phyloP scores from a whole-genome alignment of 1,140 invertebrate species.

The Asobara japonica region DNA sequence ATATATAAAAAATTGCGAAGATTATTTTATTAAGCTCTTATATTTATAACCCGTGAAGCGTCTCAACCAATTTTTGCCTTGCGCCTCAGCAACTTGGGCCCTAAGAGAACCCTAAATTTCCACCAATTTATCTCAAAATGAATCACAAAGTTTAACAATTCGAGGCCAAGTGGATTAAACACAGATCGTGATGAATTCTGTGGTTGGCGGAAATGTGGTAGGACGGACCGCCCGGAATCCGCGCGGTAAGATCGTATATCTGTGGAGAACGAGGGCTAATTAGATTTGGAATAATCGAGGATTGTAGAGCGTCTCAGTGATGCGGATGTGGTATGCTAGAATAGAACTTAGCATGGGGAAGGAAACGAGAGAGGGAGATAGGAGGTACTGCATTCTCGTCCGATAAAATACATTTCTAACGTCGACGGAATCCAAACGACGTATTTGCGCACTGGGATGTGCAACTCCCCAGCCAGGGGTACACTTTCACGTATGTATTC shows the following conservation, averaged over 20 bases:
- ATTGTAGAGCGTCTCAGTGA: not conserved
- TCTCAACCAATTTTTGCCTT: not conserved
- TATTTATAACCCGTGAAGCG: no score
- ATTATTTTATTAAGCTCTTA: no score
- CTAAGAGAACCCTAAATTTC: not conserved
- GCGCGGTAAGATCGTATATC: slow-evolving; percentile 20
- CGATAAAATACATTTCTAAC: slow-evolving; percentile 54
- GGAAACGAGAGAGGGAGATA: not conserved
- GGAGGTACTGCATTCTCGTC: slow-evolving; percentile 20
- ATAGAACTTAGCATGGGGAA: not conserved
- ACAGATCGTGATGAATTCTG: not conserved
- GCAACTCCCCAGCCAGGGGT: slow-evolving; percentile 41
- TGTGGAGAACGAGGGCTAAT: not conserved
- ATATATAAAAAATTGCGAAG: no score
- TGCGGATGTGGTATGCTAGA: slow-evolving; percentile 6
- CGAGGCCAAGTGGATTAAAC: not conserved
- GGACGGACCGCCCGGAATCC: not conserved
- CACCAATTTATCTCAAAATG: not conserved
- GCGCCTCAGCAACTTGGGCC: slow-evolving; percentile 33
- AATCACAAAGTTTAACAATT: not conserved
- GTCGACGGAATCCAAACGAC: slow-evolving; percentile 56
- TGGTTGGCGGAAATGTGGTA: not conserved
- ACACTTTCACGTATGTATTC: slow-evolving; percentile 4
- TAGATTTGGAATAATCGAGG: slow-evolving; percentile 28
- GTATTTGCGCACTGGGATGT: slow-evolving; percentile 60